Percentiles rank a stretch among this genome's conserved stretches.
Conservation (phyloP, 1,140 invertebrate species). For the Ceratosolen solmsi region DNA sequence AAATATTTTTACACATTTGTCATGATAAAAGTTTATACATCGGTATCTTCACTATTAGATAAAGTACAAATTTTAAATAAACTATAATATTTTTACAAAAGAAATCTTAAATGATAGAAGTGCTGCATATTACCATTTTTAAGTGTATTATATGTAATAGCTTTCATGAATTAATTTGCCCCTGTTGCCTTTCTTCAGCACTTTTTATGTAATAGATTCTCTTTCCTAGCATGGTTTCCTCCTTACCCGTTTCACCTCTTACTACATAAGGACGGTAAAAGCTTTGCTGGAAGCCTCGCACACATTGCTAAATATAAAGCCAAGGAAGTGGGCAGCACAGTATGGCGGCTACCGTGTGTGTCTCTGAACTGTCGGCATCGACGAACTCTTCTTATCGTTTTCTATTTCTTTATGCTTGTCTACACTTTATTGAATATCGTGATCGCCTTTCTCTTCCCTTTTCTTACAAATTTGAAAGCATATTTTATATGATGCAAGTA, state of each 20-base stretch:
- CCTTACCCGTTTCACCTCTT: neutral
- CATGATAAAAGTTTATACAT: no score
- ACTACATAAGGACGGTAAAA: conserved; percentile 54
- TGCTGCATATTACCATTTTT: conserved; percentile 46
- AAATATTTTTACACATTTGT: no score
- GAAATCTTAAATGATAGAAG: conserved; percentile 33
- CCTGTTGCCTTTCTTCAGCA: no score
- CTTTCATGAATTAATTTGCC: no score
- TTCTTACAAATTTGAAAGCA: conserved; percentile 4
- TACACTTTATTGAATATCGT: neutral
- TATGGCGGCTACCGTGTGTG: conserved; percentile 56
- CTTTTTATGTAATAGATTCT: no score
- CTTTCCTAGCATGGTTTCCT: neutral
- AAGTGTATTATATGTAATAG: no score
- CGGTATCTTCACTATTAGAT: no score
- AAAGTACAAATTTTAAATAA: no score
- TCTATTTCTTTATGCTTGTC: neutral
- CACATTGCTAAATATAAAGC: conserved; percentile 68
- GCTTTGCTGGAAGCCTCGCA: conserved; percentile 55
- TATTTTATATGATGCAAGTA: neutral
- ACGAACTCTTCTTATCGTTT: conserved; percentile 59
- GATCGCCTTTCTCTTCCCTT: neutral
- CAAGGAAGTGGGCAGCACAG: conserved; percentile 58
- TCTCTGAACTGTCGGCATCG: conserved; percentile 57
- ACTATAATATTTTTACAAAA: neutral